Evolutionary conservation across 2,888 invertebrate species (phyloP), one percentile per base, ranked within the genome.

Genomic region (Monochamus alternatus): DNA sequence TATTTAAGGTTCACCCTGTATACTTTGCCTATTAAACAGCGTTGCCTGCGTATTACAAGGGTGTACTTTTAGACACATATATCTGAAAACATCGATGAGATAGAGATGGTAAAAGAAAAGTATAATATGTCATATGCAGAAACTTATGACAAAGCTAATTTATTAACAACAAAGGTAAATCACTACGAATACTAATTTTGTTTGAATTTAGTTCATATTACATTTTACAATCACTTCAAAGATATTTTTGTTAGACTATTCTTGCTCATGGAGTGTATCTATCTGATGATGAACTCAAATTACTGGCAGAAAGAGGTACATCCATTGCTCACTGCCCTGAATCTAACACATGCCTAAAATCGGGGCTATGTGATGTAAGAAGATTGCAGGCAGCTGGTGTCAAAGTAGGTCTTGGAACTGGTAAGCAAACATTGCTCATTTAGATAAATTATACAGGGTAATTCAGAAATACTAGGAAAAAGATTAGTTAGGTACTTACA

Each of bases 251-350:
- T 60, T 84, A 93, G 93, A 93, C 93, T 5, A 91, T 97, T 74
- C 91, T 97, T 91, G 97, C 97, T 0, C 98, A 98, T 86, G 96
- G 94, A 0, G 91, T 97, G 12, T 91, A 96, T 87, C 89, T 97
- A 67, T 91, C 91, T 8, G 93, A 94, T 55, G 90, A 90, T 3
- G 97, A 97, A 89, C 89, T 96, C 22, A 82, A 88, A 10, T 84
- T 95, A 7, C 86, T 97, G 22, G 90, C 90, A 30, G 80, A 90
- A 32, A 90, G 91, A 71, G 92, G 93, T 0, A 92, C 93, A 2
- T 92, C 95, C 0, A 88, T 98, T 7, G 93, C 96, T 0, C 97
- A 97, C 87, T 98, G 97, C 86, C 96, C 97, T 0, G 93, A 94
- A 51, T 97, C 97, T 1, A 97, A 97, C 88, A 94, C 93, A 0